A percentile compares a stretch with the other conserved stretches of the same genome.
Evolutionary conservation across 2,797 vertebrate genomes (phyloP).

Genomic region (Merluccius polli): DNA sequence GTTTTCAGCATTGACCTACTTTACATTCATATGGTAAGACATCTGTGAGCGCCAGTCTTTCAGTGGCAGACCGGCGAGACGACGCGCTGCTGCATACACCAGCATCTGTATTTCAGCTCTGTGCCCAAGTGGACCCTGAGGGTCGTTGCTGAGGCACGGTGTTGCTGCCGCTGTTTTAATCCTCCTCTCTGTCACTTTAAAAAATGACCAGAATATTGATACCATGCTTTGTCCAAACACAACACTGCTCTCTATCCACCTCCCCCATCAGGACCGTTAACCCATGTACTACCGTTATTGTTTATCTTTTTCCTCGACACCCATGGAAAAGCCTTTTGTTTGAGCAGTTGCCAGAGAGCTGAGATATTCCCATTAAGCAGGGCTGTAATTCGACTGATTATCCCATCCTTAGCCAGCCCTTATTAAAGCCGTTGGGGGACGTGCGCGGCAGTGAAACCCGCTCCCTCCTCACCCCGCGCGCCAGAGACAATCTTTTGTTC

Average conservation of each 20-base stretch:
- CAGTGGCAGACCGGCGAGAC: slow-evolving; percentile 10
- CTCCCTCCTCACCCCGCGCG: slow-evolving; percentile 31
- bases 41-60: background rate
- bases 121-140: background rate
- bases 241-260: background rate
- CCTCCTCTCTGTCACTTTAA: background rate
- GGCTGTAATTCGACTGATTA: slow-evolving; percentile 53
- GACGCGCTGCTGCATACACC: too few relatives aligned
- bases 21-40: background rate
- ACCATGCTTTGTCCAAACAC: background rate
- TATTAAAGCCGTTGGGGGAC: slow-evolving; percentile 45
- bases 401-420: slow-evolving; percentile 29
- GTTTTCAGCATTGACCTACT: background rate
- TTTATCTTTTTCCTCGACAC: slow-evolving; percentile 33
- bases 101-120: too few relatives aligned
- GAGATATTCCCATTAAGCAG: slow-evolving; percentile 52
- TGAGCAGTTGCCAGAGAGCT: slow-evolving; percentile 43
- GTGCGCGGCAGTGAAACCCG: slow-evolving; percentile 25
- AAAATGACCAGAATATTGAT: background rate
- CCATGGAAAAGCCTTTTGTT: slow-evolving; percentile 36
- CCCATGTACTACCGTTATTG: background rate
- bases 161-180: background rate
- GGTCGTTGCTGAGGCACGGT: background rate
- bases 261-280: background rate
- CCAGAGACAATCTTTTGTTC: slow-evolving; percentile 53